phyloP scores from a whole-genome alignment of 1,140 invertebrate species.

The Ladona fulva region DNA sequence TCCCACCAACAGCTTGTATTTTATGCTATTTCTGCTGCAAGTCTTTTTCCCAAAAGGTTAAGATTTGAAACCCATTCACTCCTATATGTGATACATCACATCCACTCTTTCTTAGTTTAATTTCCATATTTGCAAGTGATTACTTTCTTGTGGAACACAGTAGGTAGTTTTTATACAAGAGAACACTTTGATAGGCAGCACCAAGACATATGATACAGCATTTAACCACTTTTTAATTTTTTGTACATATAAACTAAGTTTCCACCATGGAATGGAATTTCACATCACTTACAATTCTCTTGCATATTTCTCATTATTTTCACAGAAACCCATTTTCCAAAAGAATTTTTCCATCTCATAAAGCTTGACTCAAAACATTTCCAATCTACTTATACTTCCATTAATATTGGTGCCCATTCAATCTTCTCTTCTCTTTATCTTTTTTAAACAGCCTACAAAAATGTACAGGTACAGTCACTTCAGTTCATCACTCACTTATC shows the following conservation, averaged over 20 bases:
- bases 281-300: not conserved
- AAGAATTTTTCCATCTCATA: not conserved
- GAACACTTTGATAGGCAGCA: not conserved
- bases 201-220: slow-evolving; percentile 5
- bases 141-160: not conserved
- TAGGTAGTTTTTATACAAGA: not conserved
- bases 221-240: not conserved
- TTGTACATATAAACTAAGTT: slow-evolving; percentile 1
- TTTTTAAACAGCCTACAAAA: not conserved
- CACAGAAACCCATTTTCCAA: not conserved
- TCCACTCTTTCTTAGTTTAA: not conserved
- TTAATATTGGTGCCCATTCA: not conserved
- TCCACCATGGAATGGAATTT: not conserved
- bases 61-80: not conserved
- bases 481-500: not conserved
- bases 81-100: not conserved
- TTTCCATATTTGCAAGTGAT: not conserved
- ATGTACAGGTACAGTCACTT: not conserved
- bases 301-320: not conserved
- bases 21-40: not conserved
- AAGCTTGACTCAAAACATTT: not conserved
- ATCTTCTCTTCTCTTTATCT: not conserved
- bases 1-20: not conserved
- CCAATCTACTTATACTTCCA: not conserved
- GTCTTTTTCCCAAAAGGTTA: slow-evolving; percentile 4